phyloP scores from a whole-genome alignment of 2,888 invertebrate species.

The Ormia ochracea region DNA sequence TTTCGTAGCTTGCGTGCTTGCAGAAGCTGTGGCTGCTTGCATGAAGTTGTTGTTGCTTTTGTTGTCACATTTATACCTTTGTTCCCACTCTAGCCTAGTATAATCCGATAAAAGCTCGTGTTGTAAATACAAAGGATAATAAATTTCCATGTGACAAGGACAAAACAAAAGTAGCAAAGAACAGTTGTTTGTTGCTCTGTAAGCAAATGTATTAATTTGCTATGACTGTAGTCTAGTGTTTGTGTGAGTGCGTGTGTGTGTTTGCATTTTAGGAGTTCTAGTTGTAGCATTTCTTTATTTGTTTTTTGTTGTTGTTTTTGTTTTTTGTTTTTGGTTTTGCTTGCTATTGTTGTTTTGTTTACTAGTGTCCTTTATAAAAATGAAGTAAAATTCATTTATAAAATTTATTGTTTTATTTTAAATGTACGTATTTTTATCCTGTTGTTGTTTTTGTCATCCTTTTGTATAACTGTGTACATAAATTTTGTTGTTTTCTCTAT shows the following conservation, averaged over 20 bases:
- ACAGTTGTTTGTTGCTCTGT: background rate
- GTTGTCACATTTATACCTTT: conserved; percentile 55
- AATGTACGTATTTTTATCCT: background rate
- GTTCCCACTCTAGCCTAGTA: conserved; percentile 43
- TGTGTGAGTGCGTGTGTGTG: background rate
- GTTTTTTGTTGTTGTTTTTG: background rate
- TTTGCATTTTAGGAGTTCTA: conserved; percentile 3
- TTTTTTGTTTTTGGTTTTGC: no score
- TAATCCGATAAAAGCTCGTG: conserved; percentile 62
- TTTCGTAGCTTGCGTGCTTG: background rate
- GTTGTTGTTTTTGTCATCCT: background rate
- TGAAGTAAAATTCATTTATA: conserved; percentile 57
- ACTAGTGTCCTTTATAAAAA: conserved; percentile 33
- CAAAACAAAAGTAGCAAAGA: conserved; percentile 22
- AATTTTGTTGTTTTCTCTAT: conserved; percentile 2
- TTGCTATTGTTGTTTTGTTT: no score
- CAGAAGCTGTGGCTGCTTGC: background rate
- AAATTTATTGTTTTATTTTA: conserved; percentile 49
- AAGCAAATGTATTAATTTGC: background rate
- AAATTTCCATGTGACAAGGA: conserved; percentile 62
- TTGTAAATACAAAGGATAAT: conserved; percentile 60
- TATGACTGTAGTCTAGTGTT: no score
- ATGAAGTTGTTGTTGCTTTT: conserved; percentile 12
- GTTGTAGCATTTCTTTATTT: background rate
- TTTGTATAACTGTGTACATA: background rate